Evolutionary conservation across 1,140 invertebrate species (phyloP), one percentile per base, ranked within the genome.

Genomic region (Drosophila busckii): DNA sequence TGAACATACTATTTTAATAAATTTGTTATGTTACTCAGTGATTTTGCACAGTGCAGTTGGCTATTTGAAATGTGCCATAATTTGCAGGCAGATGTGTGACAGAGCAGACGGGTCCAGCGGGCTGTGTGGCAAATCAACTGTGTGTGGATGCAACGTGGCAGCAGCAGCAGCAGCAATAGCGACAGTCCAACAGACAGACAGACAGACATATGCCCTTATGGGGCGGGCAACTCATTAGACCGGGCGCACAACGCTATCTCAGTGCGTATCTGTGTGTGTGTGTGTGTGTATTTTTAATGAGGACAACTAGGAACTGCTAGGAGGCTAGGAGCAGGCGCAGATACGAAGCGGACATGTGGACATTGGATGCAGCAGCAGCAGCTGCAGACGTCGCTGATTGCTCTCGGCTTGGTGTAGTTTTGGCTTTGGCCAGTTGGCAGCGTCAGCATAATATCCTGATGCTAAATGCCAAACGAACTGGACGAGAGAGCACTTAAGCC

Each of bases 371-470:
- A 73, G n/a, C n/a, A n/a, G n/a, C n/a, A n/a, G n/a, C 73, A 80
- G 68, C 73, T 80, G 73, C 69, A 73, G 73, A 75, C 65, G 69
- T 38, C 75, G 69, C 75, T 80, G 75, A 80, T 80, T 80, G 75
- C 60, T 64, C n/a, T 54, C 52, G 49, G 63, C 65, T n/a, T n/a
- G n/a, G n/a, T n/a, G n/a, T n/a, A n/a, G n/a, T n/a, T n/a, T n/a
- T n/a, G n/a, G n/a, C n/a, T 52, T 32, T 45, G 55, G 31, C 60
- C 65, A 71, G 73, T 83, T 84, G 78, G 84, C 84, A 84, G 55
- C 70, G 78, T 86, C 84, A 86, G 84, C 84, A 86, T 85, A 75
- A 86, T 86, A 84, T 86, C 78, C 84, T 76, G 78, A 83, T 83
- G 70, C 62, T 85, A 84, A 85, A 84, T 84, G 78, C 78, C 84